These are phyloP conservation scores for Tragopan temminckii DNA, from an alignment of 2,797 vertebrate species.

Conservation along the genomic window DNA sequence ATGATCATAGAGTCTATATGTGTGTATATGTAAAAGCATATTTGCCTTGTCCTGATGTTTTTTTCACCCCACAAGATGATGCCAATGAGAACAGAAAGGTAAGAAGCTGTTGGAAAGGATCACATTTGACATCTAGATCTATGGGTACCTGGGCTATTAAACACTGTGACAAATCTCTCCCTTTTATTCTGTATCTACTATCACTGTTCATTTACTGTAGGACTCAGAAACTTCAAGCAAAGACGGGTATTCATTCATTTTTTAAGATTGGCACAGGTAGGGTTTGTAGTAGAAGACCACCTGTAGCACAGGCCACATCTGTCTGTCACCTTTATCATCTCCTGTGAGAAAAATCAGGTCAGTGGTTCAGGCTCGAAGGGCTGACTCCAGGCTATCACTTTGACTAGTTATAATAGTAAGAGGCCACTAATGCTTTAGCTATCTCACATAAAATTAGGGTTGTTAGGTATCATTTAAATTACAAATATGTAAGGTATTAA, in stretches of 20 bases:
- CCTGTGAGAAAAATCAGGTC: neutral
- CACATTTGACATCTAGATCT: neutral
- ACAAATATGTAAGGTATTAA: neutral
- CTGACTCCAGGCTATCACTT: neutral
- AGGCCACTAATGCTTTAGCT: neutral
- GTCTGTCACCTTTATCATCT: neutral
- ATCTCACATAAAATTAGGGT: neutral
- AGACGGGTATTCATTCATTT: neutral
- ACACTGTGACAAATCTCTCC: neutral
- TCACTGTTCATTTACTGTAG: neutral
- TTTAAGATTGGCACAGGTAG: neutral
- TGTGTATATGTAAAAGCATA: neutral
- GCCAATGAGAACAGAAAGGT: neutral
- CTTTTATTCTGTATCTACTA: neutral
- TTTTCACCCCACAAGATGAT: neutral
- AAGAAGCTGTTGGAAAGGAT: neutral
- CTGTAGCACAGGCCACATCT: neutral
- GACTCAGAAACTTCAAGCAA: neutral
- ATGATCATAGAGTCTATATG: neutral
- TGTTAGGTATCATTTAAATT: conserved; percentile 17
- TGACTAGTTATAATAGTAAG: neutral
- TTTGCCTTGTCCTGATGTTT: neutral
- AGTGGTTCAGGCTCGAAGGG: neutral
- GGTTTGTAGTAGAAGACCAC: neutral
- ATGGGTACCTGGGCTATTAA: neutral